Base-by-base conservation (phyloP, 1,140 invertebrate genomes). In the Aricia agestis region DNA sequence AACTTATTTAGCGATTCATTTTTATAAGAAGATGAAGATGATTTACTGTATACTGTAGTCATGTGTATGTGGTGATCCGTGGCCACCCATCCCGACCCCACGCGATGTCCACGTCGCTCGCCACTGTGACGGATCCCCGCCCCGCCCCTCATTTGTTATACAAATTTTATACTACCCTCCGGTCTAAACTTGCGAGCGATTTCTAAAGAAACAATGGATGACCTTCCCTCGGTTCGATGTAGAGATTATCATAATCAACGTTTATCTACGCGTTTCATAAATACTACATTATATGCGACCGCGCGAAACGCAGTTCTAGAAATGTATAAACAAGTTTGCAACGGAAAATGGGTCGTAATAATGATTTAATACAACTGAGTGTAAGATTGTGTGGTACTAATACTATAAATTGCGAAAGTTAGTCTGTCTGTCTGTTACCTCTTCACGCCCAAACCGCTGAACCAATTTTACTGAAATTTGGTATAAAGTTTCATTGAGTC, bases 121-220 rank as follows among this genome's bases (percentile, higher is more conserved):
- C 89, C 87, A 89, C 89, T 91, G 89, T 91, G 89, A 89, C 89
- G 87, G 89, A 91, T 91, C 79, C 89, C 80, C 68, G 77, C 45
- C 82, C 82, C 89, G 89, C 89, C 89, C 85, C 87, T 91, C 87
- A 91, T 91, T 89, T 91, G 85, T 91, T 91, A 91, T 91, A 91
- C 89, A 91, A 91, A 90, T 91, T 91, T 91, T 89, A 91, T 91
- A 91, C 87, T 89, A 89, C 86, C 87, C 89, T 89, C 79, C 83
- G 78, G 88, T 86, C 87, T 73, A 89, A 85, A 71, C 77, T 71
- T 73, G 71, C 68, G 36, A 81, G 74, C 67, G 59, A 52, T 71
- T 74, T 74, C 75, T 78, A 78, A 79, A 80, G 79, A 80, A 87
- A 85, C 84, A 84, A 87, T 84, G 78, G 79, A 78, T 63, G 59